Percentiles rank a stretch among this genome's conserved stretches.
phyloP scores from a whole-genome alignment of 2,888 invertebrate species.

The Acanthosepion lycidas region DNA sequence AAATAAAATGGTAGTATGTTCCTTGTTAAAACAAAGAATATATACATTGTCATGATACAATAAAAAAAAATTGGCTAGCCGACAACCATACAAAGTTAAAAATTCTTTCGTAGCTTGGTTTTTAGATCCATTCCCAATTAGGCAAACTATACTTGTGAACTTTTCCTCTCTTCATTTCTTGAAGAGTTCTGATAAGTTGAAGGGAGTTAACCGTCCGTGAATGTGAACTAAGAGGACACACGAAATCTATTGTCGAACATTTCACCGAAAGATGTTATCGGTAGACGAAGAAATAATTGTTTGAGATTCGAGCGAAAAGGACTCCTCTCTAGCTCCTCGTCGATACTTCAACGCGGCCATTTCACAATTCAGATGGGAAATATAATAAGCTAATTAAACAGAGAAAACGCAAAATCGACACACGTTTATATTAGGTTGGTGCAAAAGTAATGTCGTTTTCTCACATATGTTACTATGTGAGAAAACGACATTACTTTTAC shows the following conservation, averaged over 20 bases:
- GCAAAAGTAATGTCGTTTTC: no score
- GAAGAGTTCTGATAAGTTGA: not conserved
- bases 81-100: not conserved
- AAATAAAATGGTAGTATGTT: no score
- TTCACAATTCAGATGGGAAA: not conserved
- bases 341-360: not conserved
- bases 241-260: conserved; percentile 8
- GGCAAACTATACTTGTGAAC: not conserved
- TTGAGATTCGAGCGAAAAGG: not conserved
- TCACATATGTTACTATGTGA: no score
- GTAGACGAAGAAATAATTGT: not conserved
- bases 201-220: not conserved
- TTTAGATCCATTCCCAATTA: not conserved
- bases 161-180: not conserved
- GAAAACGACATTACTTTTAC: no score
- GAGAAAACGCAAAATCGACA: not conserved
- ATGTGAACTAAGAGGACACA: not conserved
- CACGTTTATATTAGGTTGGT: no score
- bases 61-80: not conserved
- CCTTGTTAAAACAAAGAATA: not conserved
- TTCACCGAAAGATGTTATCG: not conserved
- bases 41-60: no score
- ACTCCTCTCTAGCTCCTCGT: not conserved
- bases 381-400: conserved; percentile 33
- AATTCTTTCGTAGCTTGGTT: not conserved